Base-by-base conservation (phyloP, 1,140 invertebrate species). In the Zophobas atratus region DNA sequence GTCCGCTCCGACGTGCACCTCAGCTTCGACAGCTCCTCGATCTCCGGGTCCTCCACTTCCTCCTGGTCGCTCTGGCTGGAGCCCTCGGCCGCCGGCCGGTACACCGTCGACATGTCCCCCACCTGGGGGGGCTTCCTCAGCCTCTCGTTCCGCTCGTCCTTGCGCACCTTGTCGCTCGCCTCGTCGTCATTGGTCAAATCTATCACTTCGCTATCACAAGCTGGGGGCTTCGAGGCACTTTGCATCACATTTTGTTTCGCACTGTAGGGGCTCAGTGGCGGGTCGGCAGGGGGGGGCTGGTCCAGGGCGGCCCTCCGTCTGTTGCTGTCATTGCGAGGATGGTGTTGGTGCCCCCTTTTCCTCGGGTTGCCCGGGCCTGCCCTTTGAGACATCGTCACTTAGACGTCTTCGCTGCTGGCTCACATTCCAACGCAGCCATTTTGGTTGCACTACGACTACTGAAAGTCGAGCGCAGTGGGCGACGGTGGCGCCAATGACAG, bases 1-100 rank as follows among this genome's bases (percentile, higher is more conserved):
- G 95, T 93, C 55, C 94, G 89, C 84, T 96, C 95, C 86, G 95
- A 96, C 43, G 95, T 92, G 88, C 96, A 98, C 73, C 96, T 88
- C 33, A 97, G 88, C 85, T 93, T 92, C 0, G 95, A 91, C 76
- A 96, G 89, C 84, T 96, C 94, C 70, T 90, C 92, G 0, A 92
- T 89, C 86, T 96, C 94, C 1, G 92, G 91, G 84, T 95, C 94
- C 74, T 93, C 90, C 81, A 93, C 90, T 38, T 41, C 43, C 49
- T 82, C 77, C 79, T 87, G 86, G 81, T 90, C 88, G 80, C 88
- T 88, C 81, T 87, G 85, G 78, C 84, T 86, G 53, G 86, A 88
- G 0, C 89, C 89, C 77, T 89, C 88, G 0, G 85, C 83, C 48
- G 87, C 87, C 87, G 77, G 89, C 87, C 84, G 87, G 86, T 82